These are phyloP conservation scores for Rafetus swinhoei DNA, from an alignment of 2,113 vertebrate genomes.

Conservation along the genomic window DNA sequence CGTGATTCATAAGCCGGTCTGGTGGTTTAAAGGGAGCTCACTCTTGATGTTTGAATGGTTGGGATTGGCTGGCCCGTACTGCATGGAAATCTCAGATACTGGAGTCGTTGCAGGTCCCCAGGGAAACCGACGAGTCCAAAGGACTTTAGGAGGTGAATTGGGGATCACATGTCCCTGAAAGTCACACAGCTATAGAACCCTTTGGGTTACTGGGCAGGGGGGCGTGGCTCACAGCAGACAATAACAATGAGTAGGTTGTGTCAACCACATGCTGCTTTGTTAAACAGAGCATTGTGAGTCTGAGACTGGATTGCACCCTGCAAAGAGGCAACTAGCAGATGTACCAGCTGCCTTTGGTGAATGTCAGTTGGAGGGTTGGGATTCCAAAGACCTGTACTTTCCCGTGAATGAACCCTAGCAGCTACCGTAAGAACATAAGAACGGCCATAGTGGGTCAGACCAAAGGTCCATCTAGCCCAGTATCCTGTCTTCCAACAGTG, in stretches of 20 bases:
- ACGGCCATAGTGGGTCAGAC: too few species aligned
- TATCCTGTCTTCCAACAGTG: too few species aligned
- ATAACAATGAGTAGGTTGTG: neutral
- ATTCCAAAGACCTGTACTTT: neutral
- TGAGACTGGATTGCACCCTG: neutral
- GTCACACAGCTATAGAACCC: neutral
- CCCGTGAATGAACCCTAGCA: neutral
- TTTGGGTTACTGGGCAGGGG: neutral
- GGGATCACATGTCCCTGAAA: too few species aligned
- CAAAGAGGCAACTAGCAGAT: neutral
- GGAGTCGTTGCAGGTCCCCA: too few species aligned
- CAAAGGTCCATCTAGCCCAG: too few species aligned
- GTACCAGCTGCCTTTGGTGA: neutral
- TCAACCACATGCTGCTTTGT: neutral
- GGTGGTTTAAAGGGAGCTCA: neutral
- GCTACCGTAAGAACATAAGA: neutral
- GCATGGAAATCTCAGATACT: neutral
- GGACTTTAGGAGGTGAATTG: too few species aligned
- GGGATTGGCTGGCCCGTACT: neutral
- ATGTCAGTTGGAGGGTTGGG: neutral
- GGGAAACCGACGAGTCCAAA: too few species aligned
- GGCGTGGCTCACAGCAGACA: too few species aligned
- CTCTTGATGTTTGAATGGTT: neutral
- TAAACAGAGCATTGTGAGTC: neutral
- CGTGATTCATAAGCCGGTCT: neutral